A percentile compares a stretch with the other conserved stretches of the same genome.
Evolutionary conservation across 37 sponge, comb jelly and placozoan species (phyloP).

Genomic region (Agelas oroides): DNA sequence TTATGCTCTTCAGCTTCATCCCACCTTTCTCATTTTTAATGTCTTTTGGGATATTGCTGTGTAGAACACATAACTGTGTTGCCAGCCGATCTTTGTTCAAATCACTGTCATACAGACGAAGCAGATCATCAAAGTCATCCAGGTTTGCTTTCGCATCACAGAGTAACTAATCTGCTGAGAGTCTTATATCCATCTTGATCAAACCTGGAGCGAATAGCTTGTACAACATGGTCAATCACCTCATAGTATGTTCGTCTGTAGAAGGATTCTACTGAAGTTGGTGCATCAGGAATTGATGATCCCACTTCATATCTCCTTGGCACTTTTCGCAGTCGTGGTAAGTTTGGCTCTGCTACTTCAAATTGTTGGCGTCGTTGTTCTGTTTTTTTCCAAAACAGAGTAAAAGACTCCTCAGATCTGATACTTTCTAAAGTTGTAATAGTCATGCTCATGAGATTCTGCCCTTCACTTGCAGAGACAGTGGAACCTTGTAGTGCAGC

Average conservation of each 20-base stretch:
- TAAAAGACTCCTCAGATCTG: slow-evolving; percentile 41
- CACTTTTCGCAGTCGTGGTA: slow-evolving; percentile 40
- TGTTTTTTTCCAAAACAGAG: slow-evolving; percentile 4
- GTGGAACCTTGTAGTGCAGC: slow-evolving; percentile 4
- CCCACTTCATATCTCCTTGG: slow-evolving; percentile 36
- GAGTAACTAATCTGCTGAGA: no score
- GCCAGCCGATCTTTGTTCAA: no score
- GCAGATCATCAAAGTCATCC: no score
- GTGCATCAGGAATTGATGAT: slow-evolving; percentile 44
- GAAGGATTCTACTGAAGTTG: slow-evolving; percentile 28
- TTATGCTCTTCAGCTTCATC: no score
- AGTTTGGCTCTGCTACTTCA: slow-evolving; percentile 28
- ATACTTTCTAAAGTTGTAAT: slow-evolving; percentile 19
- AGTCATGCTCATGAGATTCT: slow-evolving; percentile 6
- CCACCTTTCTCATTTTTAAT: no score
- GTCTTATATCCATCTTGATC: slow-evolving; percentile 49
- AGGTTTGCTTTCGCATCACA: no score
- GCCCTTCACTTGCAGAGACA: background rate
- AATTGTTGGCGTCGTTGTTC: no score
- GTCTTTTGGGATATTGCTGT: no score
- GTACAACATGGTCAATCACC: slow-evolving; percentile 28
- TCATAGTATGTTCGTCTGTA: slow-evolving; percentile 50
- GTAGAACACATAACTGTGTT: no score
- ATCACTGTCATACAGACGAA: no score
- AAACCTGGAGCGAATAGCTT: slow-evolving; percentile 29